Percentiles rank a stretch among this genome's conserved stretches.
Evolutionary conservation across 2,113 vertebrate species (phyloP).

Genomic region (Himantopus leucocephalus): DNA sequence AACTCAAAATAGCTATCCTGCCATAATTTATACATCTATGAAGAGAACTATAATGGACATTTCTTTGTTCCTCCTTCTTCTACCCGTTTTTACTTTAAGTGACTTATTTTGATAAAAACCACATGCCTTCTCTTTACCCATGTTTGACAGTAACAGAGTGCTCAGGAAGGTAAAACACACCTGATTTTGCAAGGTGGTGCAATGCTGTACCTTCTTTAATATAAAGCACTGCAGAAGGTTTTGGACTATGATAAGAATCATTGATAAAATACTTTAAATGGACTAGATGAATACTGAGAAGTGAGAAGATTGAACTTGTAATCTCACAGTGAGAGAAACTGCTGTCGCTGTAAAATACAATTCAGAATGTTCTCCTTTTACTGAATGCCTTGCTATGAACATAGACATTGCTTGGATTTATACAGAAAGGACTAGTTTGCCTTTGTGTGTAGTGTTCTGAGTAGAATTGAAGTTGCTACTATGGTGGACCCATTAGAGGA

Average conservation of each 20-base stretch:
- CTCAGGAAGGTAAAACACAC: neutral
- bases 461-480: neutral
- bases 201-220: neutral
- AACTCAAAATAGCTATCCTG: neutral
- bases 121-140: neutral
- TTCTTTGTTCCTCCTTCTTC: neutral
- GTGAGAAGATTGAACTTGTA: neutral
- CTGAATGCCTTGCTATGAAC: neutral
- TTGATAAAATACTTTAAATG: neutral
- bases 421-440: neutral
- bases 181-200: neutral
- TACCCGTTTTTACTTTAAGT: neutral
- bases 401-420: neutral
- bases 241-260: neutral
- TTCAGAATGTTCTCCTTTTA: neutral
- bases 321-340: neutral
- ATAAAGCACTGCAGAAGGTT: neutral
- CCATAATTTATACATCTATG: neutral
- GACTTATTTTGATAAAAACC: neutral
- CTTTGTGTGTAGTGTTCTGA: neutral
- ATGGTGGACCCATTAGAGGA: neutral
- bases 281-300: neutral
- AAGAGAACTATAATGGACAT: neutral
- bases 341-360: neutral
- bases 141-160: neutral